Evolutionary conservation across 2,888 invertebrate species (phyloP).

Genomic region (Drosophila multiciliata): DNA sequence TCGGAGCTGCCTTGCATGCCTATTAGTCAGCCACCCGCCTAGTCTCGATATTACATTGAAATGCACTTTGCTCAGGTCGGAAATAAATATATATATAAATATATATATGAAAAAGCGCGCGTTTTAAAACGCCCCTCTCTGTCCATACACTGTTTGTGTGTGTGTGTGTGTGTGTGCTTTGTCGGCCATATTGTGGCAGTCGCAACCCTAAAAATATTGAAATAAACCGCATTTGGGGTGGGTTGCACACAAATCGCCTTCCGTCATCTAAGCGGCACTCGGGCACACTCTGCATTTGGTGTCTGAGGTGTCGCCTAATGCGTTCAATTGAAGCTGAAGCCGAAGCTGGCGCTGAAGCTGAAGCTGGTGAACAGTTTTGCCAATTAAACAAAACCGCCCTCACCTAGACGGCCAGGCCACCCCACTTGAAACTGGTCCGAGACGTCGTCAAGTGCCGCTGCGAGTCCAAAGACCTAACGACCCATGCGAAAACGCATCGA

Average conservation of each 20-base stretch:
- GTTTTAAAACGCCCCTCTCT: constrained; percentile 64
- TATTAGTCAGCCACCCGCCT: constrained; percentile 25
- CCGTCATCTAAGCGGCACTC: background rate
- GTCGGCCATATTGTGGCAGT: constrained; percentile 72
- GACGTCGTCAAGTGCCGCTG: constrained; percentile 51
- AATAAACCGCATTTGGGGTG: constrained; percentile 40
- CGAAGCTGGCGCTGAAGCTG: constrained; percentile 43
- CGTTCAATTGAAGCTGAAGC: constrained; percentile 70
- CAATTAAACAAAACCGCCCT: constrained; percentile 53
- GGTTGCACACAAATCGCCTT: constrained; percentile 16
- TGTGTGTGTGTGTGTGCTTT: constrained; percentile 36
- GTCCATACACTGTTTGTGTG: constrained; percentile 21
- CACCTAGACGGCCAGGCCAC: background rate
- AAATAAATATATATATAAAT: constrained; percentile 4
- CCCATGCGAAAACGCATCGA: constrained; percentile 4
- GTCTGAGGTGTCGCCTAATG: constrained; percentile 75
- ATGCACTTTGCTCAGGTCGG: constrained; percentile 62
- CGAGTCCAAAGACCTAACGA: constrained; percentile 36
- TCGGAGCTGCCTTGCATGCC: constrained; percentile 41
- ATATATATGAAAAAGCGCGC: constrained; percentile 59
- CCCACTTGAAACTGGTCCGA: constrained; percentile 32
- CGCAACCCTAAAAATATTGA: constrained; percentile 60
- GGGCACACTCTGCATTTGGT: constrained; percentile 16
- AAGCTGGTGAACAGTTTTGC: constrained; percentile 40
- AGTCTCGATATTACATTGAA: constrained; percentile 59